phyloP scores from a whole-genome alignment of 2,113 vertebrate species.

The Brachypodius melanocephalos region DNA sequence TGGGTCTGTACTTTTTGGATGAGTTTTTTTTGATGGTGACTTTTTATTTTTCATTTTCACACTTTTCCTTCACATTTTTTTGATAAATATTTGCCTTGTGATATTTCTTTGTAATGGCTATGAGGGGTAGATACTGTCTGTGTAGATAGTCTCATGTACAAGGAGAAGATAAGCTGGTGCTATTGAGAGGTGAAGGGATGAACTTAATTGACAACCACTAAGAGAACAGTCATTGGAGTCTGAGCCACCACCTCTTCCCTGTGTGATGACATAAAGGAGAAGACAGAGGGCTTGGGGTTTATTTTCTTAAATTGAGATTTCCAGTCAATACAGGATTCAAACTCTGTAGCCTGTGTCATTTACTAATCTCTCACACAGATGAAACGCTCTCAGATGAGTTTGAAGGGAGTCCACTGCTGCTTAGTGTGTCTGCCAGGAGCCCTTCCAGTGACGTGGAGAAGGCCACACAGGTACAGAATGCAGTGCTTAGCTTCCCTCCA shows the following conservation, averaged over 20 bases:
- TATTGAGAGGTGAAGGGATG: neutral
- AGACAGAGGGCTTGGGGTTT: neutral
- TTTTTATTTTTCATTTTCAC: neutral
- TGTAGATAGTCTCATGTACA: neutral
- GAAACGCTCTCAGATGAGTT: neutral
- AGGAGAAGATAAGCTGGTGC: neutral
- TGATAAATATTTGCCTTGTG: neutral
- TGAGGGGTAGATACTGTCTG: neutral
- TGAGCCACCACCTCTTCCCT: neutral
- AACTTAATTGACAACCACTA: neutral
- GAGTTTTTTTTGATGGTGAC: too few species aligned
- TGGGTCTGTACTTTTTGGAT: neutral
- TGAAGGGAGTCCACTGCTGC: neutral
- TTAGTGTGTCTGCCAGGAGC: neutral
- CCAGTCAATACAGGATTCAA: neutral
- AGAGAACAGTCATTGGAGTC: neutral
- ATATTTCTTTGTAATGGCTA: neutral
- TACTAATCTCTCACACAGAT: neutral
- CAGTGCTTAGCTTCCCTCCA: neutral
- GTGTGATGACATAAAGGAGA: neutral
- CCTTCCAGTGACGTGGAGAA: neutral
- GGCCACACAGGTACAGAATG: slow-evolving; percentile 19
- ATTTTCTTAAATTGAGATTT: neutral
- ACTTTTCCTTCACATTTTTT: rapidly evolving
- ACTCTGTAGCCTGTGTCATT: rapidly evolving